A percentile compares a stretch with the other conserved stretches of the same genome.
phyloP scores from a whole-genome alignment of 2,797 vertebrate species.

The Tenualosa thibaudeaui region DNA sequence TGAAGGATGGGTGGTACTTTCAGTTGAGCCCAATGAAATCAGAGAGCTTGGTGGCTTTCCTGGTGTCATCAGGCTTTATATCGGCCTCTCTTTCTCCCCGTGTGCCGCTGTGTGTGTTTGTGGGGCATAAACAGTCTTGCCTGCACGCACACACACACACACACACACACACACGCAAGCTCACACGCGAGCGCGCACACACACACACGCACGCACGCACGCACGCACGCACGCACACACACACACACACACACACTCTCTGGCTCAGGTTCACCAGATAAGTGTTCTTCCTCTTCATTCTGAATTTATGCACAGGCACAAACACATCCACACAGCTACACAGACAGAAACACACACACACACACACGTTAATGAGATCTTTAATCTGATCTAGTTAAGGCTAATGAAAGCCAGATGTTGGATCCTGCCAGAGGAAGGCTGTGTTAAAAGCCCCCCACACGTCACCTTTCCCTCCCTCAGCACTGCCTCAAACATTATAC shows the following conservation, averaged over 20 bases:
- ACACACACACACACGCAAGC: neutral
- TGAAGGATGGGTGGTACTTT: slow-evolving; percentile 44
- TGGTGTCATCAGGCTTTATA: slow-evolving; percentile 46
- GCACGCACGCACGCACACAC: neutral
- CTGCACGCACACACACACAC: neutral
- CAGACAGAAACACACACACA: neutral
- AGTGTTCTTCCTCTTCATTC: neutral
- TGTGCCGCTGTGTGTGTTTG: neutral
- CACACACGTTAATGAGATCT: slow-evolving; percentile 8
- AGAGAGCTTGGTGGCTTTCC: slow-evolving; percentile 54
- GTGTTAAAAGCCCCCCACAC: neutral
- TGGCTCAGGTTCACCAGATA: neutral
- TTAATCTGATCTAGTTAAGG: neutral
- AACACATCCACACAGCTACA: neutral
- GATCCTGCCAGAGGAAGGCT: neutral
- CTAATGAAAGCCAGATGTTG: slow-evolving; percentile 10
- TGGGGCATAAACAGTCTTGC: neutral
- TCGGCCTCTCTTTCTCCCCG: neutral
- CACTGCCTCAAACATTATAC: neutral
- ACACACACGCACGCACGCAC: neutral
- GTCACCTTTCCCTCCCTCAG: neutral
- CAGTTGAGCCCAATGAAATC: slow-evolving; percentile 58
- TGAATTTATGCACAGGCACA: neutral
- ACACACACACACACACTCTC: neutral
- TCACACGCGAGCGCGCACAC: neutral